phyloP scores from a whole-genome alignment of 2,797 vertebrate genomes.

The Acanthornis magna region DNA sequence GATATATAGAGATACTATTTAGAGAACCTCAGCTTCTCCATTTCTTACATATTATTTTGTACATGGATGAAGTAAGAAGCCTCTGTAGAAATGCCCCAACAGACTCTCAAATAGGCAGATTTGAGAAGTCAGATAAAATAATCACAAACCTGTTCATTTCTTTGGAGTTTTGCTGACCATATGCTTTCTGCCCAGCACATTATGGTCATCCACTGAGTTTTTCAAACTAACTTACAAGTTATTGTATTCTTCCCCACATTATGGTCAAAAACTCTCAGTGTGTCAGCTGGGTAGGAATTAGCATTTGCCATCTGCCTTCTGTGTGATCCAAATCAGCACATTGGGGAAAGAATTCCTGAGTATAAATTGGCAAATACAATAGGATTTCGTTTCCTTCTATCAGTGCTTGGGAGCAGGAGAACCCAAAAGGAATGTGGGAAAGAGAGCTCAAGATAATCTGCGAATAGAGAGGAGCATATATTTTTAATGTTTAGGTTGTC shows the following conservation, averaged over 20 bases:
- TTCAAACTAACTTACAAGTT: neutral
- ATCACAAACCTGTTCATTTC: neutral
- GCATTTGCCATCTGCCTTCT: neutral
- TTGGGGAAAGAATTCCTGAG: neutral
- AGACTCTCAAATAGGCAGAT: neutral
- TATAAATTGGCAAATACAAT: neutral
- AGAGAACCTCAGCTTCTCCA: neutral
- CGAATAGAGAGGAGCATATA: neutral
- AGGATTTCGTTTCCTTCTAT: neutral
- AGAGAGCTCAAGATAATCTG: neutral
- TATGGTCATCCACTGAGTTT: neutral
- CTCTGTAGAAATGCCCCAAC: neutral
- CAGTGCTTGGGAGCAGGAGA: neutral
- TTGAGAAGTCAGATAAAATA: neutral
- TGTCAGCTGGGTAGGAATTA: neutral
- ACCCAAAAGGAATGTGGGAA: neutral
- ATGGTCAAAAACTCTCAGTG: neutral
- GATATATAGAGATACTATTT: fast-evolving
- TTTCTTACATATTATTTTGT: neutral
- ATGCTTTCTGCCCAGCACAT: neutral
- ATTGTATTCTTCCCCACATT: neutral
- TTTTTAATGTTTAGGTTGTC: neutral
- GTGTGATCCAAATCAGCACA: neutral
- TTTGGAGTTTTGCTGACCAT: neutral
- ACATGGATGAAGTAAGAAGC: neutral